phyloP scores from a whole-genome alignment of 2,797 vertebrate genomes.

The Pseudocheirus occidentalis region DNA sequence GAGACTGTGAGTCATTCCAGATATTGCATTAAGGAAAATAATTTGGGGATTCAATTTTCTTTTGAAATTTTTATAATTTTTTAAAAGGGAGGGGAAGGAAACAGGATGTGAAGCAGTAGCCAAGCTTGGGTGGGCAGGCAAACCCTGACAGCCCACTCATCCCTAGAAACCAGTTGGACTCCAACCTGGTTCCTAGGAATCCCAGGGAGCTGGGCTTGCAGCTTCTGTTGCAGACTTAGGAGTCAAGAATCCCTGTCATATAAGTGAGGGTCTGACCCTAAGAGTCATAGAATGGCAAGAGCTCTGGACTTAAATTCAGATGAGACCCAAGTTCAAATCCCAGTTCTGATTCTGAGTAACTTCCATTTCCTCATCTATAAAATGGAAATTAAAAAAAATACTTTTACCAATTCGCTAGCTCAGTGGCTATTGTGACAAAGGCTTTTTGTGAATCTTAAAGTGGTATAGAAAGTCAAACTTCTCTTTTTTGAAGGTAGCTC shows the following conservation, averaged over 20 bases:
- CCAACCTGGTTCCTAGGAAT: no score
- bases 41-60: no score
- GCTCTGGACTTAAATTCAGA: background rate
- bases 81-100: no score
- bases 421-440: no score
- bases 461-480: background rate
- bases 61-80: no score
- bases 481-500: background rate
- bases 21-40: no score
- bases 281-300: background rate
- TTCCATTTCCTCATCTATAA: background rate
- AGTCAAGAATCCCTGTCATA: background rate
- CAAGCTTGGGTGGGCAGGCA: no score
- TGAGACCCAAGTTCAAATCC: background rate
- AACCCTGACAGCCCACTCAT: background rate
- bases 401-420: no score
- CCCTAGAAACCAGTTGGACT: no score
- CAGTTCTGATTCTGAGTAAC: background rate
- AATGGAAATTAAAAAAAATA: background rate
- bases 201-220: background rate
- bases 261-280: background rate
- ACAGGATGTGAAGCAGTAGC: no score
- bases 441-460: no score
- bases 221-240: background rate
- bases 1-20: no score